Base-by-base conservation (phyloP, 2,888 invertebrate genomes). In the Toxonevra muliebris region DNA sequence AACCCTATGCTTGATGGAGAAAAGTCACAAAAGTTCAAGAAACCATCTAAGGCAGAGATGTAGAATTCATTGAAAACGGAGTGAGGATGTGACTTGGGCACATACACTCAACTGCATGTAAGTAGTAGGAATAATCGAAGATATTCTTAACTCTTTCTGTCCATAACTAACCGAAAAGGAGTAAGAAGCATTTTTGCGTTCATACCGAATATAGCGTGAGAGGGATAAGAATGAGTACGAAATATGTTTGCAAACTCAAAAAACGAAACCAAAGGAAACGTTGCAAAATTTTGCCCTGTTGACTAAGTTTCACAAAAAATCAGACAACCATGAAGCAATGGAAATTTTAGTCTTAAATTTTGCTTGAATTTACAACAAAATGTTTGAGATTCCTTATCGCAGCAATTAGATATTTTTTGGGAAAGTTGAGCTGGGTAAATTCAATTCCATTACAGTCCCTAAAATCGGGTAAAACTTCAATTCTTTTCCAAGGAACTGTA, bases 281-380 rank as follows among this genome's bases (percentile, higher is more conserved):
- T 30, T 30, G 30, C 30, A 30, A 30, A 2, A 30, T 30, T 30
- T 2, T 30, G 7, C 30, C 2, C 30, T 30, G 30, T 7, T 30
- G 30, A 30, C 3, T 48, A 48, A n/a, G 11, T 8, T 8, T 15
- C 11, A 15, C 9, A 8, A n/a, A 7, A n/a, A 61, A 30, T 45
- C 68, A 60, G 60, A 63, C 20, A 68, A 68, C 63, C 68, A 64
- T 68, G 68, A 64, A 62, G 68, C 63, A 60, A 64, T 60, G 63
- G 59, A 57, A 68, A 63, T 68, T 64, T 19, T 68, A 55, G 60
- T 30, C 40, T 19, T 15, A 19, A 48, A 20, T 61, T 50, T 45
- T 48, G 48, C 10, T 48, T 62, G 58, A 62, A 62, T 58, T 58
- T 53, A 57, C 61, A 58, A 15, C 13, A 15, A 57, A 4, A 30